Base-by-base conservation (phyloP, 2,113 vertebrate genomes). In the Struthidea cinerea region DNA sequence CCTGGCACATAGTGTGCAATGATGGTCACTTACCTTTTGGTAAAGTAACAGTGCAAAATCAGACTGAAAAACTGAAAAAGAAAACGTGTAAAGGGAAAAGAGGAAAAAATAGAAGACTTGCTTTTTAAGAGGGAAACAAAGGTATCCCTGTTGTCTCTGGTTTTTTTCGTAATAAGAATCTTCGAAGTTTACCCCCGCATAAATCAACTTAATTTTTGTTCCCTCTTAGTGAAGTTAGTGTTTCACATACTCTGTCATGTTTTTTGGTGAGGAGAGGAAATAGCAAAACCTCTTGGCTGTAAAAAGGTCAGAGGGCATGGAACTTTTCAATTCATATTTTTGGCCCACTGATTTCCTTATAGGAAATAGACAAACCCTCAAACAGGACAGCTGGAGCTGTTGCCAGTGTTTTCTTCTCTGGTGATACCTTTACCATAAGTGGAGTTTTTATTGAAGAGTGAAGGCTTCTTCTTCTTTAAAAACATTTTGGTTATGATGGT, bases 221-320 rank as follows among this genome's bases (percentile, higher is more conserved):
- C 6, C 11, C 5, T 21, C 26, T 63, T 26, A 52, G 4, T 44
- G 17, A 70, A 82, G 18, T 47, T 18, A 68, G 11, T 32, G 17
- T 47, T 77, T 59, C 8, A 5, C 16, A 41, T 60, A 33, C 23
- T 49, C 13, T 21, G 7, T 42, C 1, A 0, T 39, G 6, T 6
- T 10, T 82, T 87, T 73, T 42, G 8, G 16, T 60, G 13, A 15
- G 7, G 5, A 80, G 16, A 73, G 10, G 33, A 63, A 80, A 30
- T 1, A 50, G 16, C 13, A 75, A 75, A 50, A 21, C 13, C 60
- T 53, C 12, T 21, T 60, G 47, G 16, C 6, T 8, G 28, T 52
- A n/a, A 46, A 56, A 59, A 37, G 3, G 6, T 22, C 33, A 55
- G 22, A 65, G 59, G 16, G 1, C 9, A 41, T 57, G 32, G 50